Evolutionary conservation across 2,888 invertebrate genomes (phyloP), one percentile per base, ranked within the genome.

Genomic region (Pyrrhia umbra): DNA sequence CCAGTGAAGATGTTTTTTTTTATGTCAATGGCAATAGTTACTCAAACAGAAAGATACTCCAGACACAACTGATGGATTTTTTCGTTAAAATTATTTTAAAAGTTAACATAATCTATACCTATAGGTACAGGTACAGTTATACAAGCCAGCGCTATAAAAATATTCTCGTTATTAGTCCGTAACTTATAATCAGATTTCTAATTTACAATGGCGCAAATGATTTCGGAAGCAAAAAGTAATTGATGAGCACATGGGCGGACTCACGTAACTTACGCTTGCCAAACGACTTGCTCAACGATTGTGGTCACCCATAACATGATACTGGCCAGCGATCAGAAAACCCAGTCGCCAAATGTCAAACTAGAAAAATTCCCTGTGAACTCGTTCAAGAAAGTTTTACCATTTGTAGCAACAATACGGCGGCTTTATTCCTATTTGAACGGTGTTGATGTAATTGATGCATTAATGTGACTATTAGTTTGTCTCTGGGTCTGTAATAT

Each of bases 181-280:
- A 64, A 66, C 50, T 50, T 70, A 58, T 60, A 61, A 58, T 49
- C 57, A 55, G 25, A 60, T 55, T 64, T 58, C 18, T 52, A 40
- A 37, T 25, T 59, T 37, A 54, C 47, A 64, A 65, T 55, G 49
- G 51, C 9, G 56, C 63, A 70, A 69, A 76, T 71, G 62, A 76
- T 70, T 75, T 67, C 65, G 55, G 69, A 75, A 80, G 58, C 67
- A 77, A 73, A 76, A 83, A 75, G 70, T 74, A 78, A 83, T 82
- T 83, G 84, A 85, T 85, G 82, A 79, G 77, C 76, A 77, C 75
- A 75, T 79, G 78, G 66, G 67, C 69, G 50, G 25, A 49, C 54
- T 82, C 84, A 83, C 80, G 85, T 84, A 86, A 88, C 71, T 25
- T 27, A 40, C 63, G 37, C 65, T 76, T 77, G 67, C 77, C 64